Base-by-base conservation (phyloP, 2,888 invertebrate species). In the Danaus chrysippus region DNA sequence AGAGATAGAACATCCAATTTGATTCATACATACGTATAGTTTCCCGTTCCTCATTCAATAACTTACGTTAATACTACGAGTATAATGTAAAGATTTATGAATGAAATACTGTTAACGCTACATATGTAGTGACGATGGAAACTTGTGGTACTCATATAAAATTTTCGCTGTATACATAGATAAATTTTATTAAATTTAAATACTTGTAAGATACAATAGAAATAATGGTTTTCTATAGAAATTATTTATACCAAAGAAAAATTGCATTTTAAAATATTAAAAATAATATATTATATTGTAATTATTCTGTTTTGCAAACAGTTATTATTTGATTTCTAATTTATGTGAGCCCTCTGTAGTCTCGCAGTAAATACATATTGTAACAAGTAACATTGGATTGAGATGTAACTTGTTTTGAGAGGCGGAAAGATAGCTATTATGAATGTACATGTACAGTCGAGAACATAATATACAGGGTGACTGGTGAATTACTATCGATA, bases 371-470 rank as follows among this genome's bases (percentile, higher is more conserved):
- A 0, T 10, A 11, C 58, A 62, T 44, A 52, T 67, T 59, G 12
- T 42, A 54, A 8, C 56, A 59, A 64, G 46, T 59, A 55, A 61
- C 44, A 58, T 46, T 59, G 55, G 58, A 70, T 66, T 60, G 62
- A 70, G 67, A 70, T 66, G 67, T 68, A 68, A 68, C 60, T 58
- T 68, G 61, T 62, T 59, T 55, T 65, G 70, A 71, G 66, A 67
- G 63, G 67, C 70, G 71, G 70, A 67, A 68, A 63, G 65, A 67
- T 69, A 64, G 59, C 59, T 60, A 65, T 62, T 61, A 42, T 66
- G 62, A 66, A 66, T 65, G 56, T 53, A 13, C 34, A 10, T 53
- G 54, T 61, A 65, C 65, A 61, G 53, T 46, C 56, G 61, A 11
- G 52, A 11, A 10, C 44, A 56, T 15, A 57, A 56, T 53, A 13